These are phyloP conservation scores for Pongo pygmaeus DNA, from an alignment of 2,113 vertebrate species.

Conservation along the genomic window DNA sequence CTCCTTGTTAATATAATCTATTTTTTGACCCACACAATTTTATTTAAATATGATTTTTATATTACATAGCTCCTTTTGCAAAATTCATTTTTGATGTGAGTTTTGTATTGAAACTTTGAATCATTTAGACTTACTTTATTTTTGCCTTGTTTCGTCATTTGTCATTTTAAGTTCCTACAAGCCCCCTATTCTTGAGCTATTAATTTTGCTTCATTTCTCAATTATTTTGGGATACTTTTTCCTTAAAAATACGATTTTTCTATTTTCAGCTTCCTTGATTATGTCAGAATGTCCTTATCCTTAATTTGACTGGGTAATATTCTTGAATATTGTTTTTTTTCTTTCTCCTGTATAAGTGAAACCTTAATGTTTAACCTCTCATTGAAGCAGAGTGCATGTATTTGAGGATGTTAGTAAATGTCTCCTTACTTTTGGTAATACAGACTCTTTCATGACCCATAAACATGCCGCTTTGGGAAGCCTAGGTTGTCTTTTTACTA, in stretches of 20 bases:
- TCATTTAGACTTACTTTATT: neutral
- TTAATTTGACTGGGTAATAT: neutral
- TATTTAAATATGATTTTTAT: conserved; percentile 8
- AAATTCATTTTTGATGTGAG: neutral
- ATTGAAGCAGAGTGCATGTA: neutral
- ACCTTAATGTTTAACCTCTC: neutral
- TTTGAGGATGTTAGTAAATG: neutral
- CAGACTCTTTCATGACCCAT: neutral
- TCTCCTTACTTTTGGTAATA: neutral
- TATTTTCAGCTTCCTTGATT: neutral
- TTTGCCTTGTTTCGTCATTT: neutral
- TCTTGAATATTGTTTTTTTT: neutral
- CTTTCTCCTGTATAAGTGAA: no score
- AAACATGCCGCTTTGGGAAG: neutral
- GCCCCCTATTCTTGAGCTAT: neutral
- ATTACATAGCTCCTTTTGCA: neutral
- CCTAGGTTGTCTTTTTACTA: neutral
- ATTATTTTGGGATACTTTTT: neutral
- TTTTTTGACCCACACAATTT: neutral
- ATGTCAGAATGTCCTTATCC: neutral
- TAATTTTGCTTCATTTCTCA: conserved; percentile 40
- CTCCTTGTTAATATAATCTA: neutral
- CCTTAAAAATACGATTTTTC: neutral
- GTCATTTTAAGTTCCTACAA: neutral
- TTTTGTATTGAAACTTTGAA: neutral